Conservation (phyloP, 1,140 invertebrate genomes). For the Lasaia peninsularis region DNA sequence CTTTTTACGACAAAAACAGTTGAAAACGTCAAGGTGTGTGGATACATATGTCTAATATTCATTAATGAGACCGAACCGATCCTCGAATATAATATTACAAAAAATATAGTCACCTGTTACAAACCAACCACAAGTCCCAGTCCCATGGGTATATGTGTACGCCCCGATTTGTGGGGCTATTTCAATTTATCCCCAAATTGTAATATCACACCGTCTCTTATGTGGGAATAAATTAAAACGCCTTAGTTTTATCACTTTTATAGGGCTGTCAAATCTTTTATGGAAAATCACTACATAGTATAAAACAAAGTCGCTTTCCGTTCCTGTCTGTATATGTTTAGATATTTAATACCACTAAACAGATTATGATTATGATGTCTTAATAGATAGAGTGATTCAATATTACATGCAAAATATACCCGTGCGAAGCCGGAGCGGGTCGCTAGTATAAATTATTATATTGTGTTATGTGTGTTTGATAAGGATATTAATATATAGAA, state of each 20-base stretch:
- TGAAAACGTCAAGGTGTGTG: not conserved
- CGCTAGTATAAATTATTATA: too few species aligned
- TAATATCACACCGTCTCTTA: constrained; percentile 14
- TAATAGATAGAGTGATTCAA: too few species aligned
- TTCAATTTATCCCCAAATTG: constrained; percentile 14
- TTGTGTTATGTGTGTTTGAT: too few species aligned
- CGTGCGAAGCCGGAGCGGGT: too few species aligned
- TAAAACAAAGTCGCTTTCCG: not conserved
- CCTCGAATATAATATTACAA: not conserved
- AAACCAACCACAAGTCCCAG: not conserved
- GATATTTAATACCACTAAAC: too few species aligned
- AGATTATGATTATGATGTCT: too few species aligned
- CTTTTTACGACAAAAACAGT: not conserved
- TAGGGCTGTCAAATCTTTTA: not conserved
- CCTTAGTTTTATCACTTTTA: constrained; percentile 9
- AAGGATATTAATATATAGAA: too few species aligned
- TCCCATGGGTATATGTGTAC: not conserved
- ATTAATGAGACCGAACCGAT: not conserved
- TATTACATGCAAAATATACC: too few species aligned
- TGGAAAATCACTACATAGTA: too few species aligned
- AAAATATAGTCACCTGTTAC: constrained; percentile 9
- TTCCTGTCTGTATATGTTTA: too few species aligned
- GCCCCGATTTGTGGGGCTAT: constrained; percentile 1
- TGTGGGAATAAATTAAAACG: constrained; percentile 18
- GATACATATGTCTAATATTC: too few species aligned